A percentile compares a stretch with the other conserved stretches of the same genome.
phyloP scores from a whole-genome alignment of 2,797 vertebrate genomes.

The Mergus octosetaceus region DNA sequence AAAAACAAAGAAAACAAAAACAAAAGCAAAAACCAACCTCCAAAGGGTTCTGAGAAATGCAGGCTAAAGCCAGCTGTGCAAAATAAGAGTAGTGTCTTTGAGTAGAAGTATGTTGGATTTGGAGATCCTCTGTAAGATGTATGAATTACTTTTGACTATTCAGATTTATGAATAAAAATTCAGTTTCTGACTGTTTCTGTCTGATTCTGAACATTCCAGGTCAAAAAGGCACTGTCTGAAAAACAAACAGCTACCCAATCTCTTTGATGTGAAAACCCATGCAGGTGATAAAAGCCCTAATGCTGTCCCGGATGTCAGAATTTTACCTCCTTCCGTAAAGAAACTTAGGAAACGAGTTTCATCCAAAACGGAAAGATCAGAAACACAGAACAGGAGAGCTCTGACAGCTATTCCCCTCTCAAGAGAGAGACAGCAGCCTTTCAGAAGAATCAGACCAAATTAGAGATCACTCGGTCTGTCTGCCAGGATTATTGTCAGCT shows the following conservation, averaged over 20 bases:
- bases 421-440: not conserved
- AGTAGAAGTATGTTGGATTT: not conserved
- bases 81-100: not conserved
- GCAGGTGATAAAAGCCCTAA: not conserved
- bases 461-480: not conserved
- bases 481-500: not conserved
- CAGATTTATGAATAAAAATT: not conserved
- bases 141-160: not conserved
- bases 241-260: not conserved
- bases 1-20: not conserved
- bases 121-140: not conserved
- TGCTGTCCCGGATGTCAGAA: not conserved
- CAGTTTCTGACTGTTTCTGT: not conserved
- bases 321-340: slow-evolving; percentile 1
- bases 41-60: not conserved
- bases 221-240: not conserved
- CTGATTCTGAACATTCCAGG: not conserved
- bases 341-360: not conserved
- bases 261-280: not conserved
- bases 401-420: not conserved
- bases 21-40: not conserved
- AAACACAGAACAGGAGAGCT: not conserved
- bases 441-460: slow-evolving; percentile 5
- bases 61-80: not conserved
- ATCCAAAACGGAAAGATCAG: not conserved